A percentile compares a stretch with the other conserved stretches of the same genome.
phyloP scores from a whole-genome alignment of 2,888 invertebrate species.

The Phrixothrix hirtus region DNA sequence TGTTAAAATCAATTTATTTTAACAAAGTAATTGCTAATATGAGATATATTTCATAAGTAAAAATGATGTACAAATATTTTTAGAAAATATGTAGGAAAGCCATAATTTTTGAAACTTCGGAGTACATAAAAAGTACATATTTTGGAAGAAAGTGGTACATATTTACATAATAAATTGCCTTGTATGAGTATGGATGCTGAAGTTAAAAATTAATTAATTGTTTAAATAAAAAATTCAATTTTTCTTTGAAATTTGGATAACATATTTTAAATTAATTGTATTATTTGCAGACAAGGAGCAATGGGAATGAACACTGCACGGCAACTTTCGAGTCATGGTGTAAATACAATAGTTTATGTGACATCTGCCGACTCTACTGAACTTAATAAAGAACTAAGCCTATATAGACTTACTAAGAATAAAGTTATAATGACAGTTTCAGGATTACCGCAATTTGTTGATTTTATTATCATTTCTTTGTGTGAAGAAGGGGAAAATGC shows the following conservation, averaged over 20 bases:
- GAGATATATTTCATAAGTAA: too few relatives aligned
- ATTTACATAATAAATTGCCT: too few relatives aligned
- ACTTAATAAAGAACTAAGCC: slow-evolving; percentile 65
- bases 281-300: slow-evolving; percentile 58
- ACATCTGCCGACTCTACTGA: slow-evolving; percentile 50
- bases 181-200: too few relatives aligned
- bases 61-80: too few relatives aligned
- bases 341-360: slow-evolving; percentile 64
- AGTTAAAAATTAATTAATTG: too few relatives aligned
- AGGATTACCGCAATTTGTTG: slow-evolving; percentile 58
- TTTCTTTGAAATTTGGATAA: not conserved
- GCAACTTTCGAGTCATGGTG: slow-evolving; percentile 81
- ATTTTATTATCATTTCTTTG: slow-evolving; percentile 62
- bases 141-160: too few relatives aligned
- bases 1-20: too few relatives aligned
- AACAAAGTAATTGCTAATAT: too few relatives aligned
- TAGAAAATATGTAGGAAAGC: too few relatives aligned
- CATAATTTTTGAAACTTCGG: too few relatives aligned
- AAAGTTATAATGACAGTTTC: slow-evolving; percentile 60
- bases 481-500: slow-evolving; percentile 56
- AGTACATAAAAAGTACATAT: too few relatives aligned
- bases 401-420: slow-evolving; percentile 70
- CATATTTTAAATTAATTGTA: not conserved
- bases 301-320: slow-evolving; percentile 77
- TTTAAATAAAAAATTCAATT: too few relatives aligned